Evolutionary conservation across 2,113 vertebrate genomes (phyloP), one percentile per base, ranked within the genome.

Genomic region (Otolemur garnettii): DNA sequence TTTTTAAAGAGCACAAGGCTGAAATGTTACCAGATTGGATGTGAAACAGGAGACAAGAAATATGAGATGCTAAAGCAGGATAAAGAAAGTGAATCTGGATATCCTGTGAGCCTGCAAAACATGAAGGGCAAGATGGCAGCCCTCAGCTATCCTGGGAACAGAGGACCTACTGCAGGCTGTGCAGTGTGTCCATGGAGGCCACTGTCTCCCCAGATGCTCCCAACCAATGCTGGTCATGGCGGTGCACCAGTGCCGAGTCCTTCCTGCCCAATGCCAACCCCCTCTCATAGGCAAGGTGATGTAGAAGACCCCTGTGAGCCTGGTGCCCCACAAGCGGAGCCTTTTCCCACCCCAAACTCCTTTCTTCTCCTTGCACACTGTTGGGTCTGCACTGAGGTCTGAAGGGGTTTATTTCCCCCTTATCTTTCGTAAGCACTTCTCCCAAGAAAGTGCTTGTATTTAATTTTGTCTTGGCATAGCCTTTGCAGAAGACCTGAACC

Each of bases 1-100:
- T 82, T 94, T 95, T 91, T 55, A 78, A 77, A 91, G 59, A 72
- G 85, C 72, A 1, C 18, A 22, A 62, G 77, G 45, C 62, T 62
- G n/a, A 91, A 90, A 62, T 81, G 42, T 84, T 57, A 95, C 55
- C 21, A 66, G 19, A 68, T 57, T 64, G 62, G n/a, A 79, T 60
- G 12, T 66, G 68, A 90, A 42, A n/a, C 17, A 11, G 26, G 24
- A 53, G n/a, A 72, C 68, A 62, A 91, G 26, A 94, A 75, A 50
- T 79, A n/a, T 2, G 22, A 35, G n/a, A 92, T 8, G 35, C 57
- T 28, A 57, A 78, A n/a, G n/a, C 22, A 91, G 5, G n/a, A 28
- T 50, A 53, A 66, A 66, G 30, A 42, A 77, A 45, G 66, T 72
- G 50, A 87, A 57, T 57, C 77, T 84, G 45, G 81, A 35, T 69